Conservation (phyloP, 2,888 invertebrate genomes). For the Galerucella calmariensis region DNA sequence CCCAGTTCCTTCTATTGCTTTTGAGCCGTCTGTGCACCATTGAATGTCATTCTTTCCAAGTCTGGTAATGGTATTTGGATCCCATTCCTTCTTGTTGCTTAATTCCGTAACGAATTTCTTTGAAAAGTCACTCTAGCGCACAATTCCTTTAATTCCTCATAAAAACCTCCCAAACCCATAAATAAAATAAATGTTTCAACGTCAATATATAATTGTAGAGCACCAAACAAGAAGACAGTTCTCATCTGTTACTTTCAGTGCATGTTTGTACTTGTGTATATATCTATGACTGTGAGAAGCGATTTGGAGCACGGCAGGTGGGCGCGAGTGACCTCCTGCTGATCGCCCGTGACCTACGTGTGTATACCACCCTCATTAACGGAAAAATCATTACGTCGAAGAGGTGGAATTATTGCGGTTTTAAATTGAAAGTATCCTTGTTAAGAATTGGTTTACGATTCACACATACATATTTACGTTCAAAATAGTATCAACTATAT, state of each 20-base stretch:
- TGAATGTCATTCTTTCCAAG: no score
- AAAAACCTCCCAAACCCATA: no score
- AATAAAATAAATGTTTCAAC: not conserved
- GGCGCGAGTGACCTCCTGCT: constrained; percentile 55
- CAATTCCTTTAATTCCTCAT: no score
- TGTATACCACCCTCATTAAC: constrained; percentile 64
- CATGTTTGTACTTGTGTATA: constrained; percentile 41
- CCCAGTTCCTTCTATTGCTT: no score
- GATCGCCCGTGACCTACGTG: constrained; percentile 58
- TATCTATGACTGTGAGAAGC: constrained; percentile 46
- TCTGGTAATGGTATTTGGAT: no score
- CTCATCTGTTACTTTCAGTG: constrained; percentile 24
- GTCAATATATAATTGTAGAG: not conserved
- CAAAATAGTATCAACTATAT: constrained; percentile 27
- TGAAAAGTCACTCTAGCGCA: no score
- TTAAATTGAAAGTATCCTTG: constrained; percentile 44
- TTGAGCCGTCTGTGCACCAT: no score
- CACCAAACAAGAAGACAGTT: constrained; percentile 23
- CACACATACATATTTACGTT: constrained; percentile 39
- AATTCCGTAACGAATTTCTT: no score
- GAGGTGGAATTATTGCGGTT: constrained; percentile 47
- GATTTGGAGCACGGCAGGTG: constrained; percentile 59
- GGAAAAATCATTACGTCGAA: constrained; percentile 56
- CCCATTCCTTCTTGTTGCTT: no score
- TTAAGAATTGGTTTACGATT: constrained; percentile 41